Conservation (phyloP, 2,797 vertebrate species). For the Pygocentrus nattereri region DNA sequence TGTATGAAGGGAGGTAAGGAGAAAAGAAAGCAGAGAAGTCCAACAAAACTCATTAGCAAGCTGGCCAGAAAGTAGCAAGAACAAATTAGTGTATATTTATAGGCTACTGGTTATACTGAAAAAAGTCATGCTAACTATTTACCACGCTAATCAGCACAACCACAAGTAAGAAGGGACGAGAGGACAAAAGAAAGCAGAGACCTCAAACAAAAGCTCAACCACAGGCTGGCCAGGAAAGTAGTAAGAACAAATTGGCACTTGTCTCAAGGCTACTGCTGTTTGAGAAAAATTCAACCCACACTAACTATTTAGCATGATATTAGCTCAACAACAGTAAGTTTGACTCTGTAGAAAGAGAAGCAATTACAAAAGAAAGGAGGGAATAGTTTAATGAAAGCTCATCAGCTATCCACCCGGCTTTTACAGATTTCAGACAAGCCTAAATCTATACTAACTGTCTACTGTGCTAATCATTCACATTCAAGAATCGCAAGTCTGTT, state of each 20-base stretch:
- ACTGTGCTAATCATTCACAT: too few relatives aligned
- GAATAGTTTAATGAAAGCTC: too few relatives aligned
- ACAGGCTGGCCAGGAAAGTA: not conserved
- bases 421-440: too few relatives aligned
- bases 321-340: not conserved
- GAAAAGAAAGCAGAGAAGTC: too few relatives aligned
- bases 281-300: too few relatives aligned
- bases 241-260: not conserved
- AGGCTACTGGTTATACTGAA: not conserved
- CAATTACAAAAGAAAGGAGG: too few relatives aligned
- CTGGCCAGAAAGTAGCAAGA: not conserved
- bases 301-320: not conserved
- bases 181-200: too few relatives aligned
- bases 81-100: not conserved
- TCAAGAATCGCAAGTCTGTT: too few relatives aligned
- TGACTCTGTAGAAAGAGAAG: not conserved
- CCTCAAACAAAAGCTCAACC: not conserved
- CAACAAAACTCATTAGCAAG: not conserved
- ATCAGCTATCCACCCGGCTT: too few relatives aligned
- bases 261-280: not conserved
- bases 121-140: conserved; percentile 18
- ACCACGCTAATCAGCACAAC: not conserved
- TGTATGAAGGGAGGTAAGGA: not conserved
- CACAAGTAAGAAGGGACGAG: not conserved
- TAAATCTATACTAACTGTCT: too few relatives aligned